Base-by-base conservation (phyloP, 1,140 invertebrate genomes). In the Drosophila arizonae region DNA sequence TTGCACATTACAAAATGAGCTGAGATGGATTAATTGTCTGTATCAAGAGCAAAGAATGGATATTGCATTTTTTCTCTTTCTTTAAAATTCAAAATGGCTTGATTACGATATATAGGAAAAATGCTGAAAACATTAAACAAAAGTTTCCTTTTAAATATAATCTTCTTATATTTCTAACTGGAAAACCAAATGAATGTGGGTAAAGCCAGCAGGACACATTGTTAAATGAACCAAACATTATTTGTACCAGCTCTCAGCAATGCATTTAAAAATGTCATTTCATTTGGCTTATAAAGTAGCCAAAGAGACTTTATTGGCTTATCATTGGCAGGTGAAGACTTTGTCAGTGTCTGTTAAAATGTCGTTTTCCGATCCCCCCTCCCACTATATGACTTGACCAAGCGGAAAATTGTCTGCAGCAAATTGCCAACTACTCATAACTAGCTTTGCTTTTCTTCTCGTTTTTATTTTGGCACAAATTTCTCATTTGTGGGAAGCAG, bases 401-500 rank as follows among this genome's bases (percentile, higher is more conserved):
- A 58, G 51, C n/a, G 43, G 54, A 68, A 74, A 74, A 74, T 70
- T 74, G 71, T 54, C 52, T 70, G 60, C 60, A 64, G 45, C 67
- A 71, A 64, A 74, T 70, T 64, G 67, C 46, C 54, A 74, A 64
- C 46, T 70, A 54, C 51, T 73, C 21, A 56, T 43, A 24, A 24
- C 17, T n/a, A 6, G 17, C 1, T 58, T 45, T 45, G 26, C 36
- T 52, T 52, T 33, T n/a, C 13, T 33, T n/a, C n/a, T n/a, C 28
- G 6, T 54, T 54, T 28, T 28, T 17, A 33, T 41, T 67, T 51
- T 60, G 17, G 33, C 21, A 36, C 26, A 70, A 74, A 54, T 63
- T 58, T 63, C 58, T 73, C 45, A 70, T 74, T 74, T 74, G 67
- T 28, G 67, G 60, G 43, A 46, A 5, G 43, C n/a, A 3, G 15